phyloP scores from a whole-genome alignment of 2,797 vertebrate genomes.

The Esox lucius region DNA sequence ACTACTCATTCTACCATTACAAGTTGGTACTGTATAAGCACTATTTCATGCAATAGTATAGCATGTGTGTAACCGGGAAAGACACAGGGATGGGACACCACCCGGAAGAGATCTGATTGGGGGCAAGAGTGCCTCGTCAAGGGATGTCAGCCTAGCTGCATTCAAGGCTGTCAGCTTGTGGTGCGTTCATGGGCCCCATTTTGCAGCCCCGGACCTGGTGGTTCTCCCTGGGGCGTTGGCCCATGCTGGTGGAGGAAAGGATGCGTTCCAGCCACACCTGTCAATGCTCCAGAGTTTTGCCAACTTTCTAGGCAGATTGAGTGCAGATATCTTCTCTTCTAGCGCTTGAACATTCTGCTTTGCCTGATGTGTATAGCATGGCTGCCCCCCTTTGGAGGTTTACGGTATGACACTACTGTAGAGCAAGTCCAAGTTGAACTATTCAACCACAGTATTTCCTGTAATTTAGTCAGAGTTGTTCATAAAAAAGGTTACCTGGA shows the following conservation, averaged over 20 bases:
- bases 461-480: background rate
- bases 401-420: background rate
- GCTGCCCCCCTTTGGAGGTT: background rate
- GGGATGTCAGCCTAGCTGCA: too few species aligned
- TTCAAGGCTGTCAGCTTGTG: too few species aligned
- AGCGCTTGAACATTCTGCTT: too few species aligned
- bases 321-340: background rate
- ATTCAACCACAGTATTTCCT: background rate
- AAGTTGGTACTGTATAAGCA: background rate
- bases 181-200: too few species aligned
- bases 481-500: constrained; percentile 75
- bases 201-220: too few species aligned
- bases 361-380: background rate
- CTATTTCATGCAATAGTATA: background rate
- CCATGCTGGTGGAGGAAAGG: too few species aligned
- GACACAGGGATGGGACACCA: too few species aligned
- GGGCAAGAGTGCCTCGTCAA: too few species aligned
- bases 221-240: background rate
- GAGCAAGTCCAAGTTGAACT: background rate
- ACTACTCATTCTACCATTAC: background rate
- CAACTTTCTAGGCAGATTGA: background rate
- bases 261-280: too few species aligned
- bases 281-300: background rate
- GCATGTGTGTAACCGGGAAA: background rate
- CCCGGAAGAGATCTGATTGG: too few species aligned